phyloP scores from a whole-genome alignment of 2,888 invertebrate genomes.

The Biston stratarius region DNA sequence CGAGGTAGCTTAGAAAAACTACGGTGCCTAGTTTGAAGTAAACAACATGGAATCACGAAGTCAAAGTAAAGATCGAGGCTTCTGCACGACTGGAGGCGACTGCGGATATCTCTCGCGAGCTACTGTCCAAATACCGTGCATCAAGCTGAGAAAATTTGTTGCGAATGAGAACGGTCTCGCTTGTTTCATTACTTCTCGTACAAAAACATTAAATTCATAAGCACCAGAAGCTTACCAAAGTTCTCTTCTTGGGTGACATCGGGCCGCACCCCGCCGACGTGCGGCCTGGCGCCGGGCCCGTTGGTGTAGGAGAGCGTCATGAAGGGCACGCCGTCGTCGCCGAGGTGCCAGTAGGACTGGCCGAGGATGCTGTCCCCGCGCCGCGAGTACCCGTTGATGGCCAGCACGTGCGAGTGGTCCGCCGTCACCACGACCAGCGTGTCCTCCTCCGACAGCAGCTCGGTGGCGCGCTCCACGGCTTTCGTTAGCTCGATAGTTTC shows the following conservation, averaged over 20 bases:
- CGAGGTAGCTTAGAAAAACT: not conserved
- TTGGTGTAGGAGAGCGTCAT: conserved; percentile 88
- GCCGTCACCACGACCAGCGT: conserved; percentile 93
- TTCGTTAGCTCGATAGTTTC: conserved; percentile 89
- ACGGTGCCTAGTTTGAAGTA: not conserved
- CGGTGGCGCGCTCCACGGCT: conserved; percentile 84
- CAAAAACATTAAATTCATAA: not conserved
- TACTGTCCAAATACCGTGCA: no score
- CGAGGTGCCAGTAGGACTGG: conserved; percentile 65
- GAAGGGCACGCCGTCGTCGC: conserved; percentile 82
- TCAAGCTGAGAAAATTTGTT: no score
- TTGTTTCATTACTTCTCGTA: no score
- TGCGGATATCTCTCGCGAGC: no score
- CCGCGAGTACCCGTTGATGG: conserved; percentile 88
- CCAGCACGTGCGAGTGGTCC: conserved; percentile 92
- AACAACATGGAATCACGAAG: no score
- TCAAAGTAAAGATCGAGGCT: no score
- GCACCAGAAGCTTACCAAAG: conserved; percentile 52
- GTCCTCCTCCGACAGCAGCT: conserved; percentile 82
- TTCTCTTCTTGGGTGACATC: conserved; percentile 73
- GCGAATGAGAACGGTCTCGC: no score
- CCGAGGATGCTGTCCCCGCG: conserved; percentile 78
- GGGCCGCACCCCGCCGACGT: conserved; percentile 62
- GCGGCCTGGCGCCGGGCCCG: conserved; percentile 85
- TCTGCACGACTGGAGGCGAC: no score